phyloP scores from a whole-genome alignment of 2,797 vertebrate species.

The Neosalanx taihuensis region DNA sequence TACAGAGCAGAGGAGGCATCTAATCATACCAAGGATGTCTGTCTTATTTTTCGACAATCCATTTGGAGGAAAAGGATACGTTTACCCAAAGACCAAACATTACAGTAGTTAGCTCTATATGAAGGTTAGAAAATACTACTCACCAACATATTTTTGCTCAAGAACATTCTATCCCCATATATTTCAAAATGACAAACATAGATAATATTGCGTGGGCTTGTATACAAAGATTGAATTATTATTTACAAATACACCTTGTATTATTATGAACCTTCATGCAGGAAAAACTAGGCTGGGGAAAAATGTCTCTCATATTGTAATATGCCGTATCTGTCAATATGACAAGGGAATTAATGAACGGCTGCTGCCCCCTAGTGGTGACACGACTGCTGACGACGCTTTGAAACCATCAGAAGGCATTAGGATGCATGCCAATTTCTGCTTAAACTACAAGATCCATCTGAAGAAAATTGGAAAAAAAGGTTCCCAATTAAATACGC shows the following conservation, averaged over 20 bases:
- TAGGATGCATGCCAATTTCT: not conserved
- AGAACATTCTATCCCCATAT: not conserved
- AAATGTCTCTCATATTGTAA: constrained; percentile 7
- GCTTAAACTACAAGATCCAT: not conserved
- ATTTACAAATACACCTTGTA: not conserved
- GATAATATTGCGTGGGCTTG: not conserved
- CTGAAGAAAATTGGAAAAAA: too few relatives aligned
- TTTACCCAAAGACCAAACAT: constrained; percentile 62
- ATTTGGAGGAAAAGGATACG: constrained; percentile 71
- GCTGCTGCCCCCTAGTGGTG: constrained; percentile 66
- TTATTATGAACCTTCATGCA: not conserved
- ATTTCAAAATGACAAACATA: not conserved
- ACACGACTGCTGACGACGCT: not conserved
- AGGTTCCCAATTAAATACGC: too few relatives aligned
- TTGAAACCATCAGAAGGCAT: not conserved
- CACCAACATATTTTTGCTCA: not conserved
- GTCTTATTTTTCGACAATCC: constrained; percentile 74
- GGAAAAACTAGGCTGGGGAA: not conserved
- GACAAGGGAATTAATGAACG: constrained; percentile 18
- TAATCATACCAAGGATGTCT: constrained; percentile 68
- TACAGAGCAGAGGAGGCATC: constrained; percentile 43
- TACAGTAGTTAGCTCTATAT: constrained; percentile 42
- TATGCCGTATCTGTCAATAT: not conserved
- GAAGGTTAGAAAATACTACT: constrained; percentile 3
- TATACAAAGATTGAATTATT: not conserved